Percentiles rank a stretch among this genome's conserved stretches.
Evolutionary conservation across 2,888 invertebrate genomes (phyloP).

Genomic region (Cerceris rybyensis): DNA sequence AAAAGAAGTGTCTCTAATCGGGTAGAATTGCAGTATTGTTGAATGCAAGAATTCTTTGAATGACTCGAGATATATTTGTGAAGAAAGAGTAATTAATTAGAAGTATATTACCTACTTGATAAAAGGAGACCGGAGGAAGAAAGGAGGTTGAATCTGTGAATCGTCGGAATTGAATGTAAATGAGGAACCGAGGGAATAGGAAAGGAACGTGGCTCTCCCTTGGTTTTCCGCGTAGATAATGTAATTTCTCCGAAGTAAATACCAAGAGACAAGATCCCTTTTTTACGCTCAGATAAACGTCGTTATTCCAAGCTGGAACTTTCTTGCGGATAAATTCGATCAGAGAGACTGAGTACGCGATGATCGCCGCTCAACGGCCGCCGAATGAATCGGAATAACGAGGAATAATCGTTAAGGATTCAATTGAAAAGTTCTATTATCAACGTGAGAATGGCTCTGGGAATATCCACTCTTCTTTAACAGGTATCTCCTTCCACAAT

Average conservation of each 20-base stretch:
- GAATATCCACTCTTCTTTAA: slow-evolving; percentile 44
- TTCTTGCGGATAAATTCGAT: slow-evolving; percentile 6
- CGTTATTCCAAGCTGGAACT: background rate
- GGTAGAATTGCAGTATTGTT: no score
- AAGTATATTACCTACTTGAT: no score
- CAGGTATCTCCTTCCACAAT: slow-evolving; percentile 32
- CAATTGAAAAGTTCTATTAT: slow-evolving; percentile 58
- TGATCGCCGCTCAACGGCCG: slow-evolving; percentile 3
- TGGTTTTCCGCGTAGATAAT: slow-evolving; percentile 8
- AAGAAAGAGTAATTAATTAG: no score
- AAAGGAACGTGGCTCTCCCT: background rate
- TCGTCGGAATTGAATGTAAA: no score
- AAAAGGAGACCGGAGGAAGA: no score
- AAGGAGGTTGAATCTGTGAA: no score
- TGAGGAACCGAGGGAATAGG: no score
- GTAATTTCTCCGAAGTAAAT: slow-evolving; percentile 47
- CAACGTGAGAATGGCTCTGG: slow-evolving; percentile 31
- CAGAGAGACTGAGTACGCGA: slow-evolving; percentile 11
- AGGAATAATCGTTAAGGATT: slow-evolving; percentile 53
- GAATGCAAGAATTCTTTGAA: no score
- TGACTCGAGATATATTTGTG: no score
- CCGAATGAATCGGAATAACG: slow-evolving; percentile 34
- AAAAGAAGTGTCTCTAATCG: no score
- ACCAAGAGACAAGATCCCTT: slow-evolving; percentile 16
- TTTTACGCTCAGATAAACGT: background rate